Evolutionary conservation across 2,113 vertebrate genomes (phyloP).

Genomic region (Cranoglanis bouderius): DNA sequence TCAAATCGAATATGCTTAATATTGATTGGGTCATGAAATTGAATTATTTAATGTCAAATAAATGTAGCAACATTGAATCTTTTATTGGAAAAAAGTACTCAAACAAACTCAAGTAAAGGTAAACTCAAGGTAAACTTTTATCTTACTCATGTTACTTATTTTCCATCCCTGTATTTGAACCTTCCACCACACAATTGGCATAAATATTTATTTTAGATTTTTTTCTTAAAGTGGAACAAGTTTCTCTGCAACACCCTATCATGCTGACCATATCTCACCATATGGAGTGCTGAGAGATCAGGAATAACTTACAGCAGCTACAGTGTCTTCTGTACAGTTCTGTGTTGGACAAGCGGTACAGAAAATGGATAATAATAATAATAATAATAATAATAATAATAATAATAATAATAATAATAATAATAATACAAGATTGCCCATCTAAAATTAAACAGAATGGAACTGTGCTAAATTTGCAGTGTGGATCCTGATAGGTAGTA

Average conservation of each 20-base stretch:
- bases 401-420: background rate
- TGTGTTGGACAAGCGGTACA: no score
- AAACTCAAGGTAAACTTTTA: background rate
- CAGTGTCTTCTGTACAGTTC: no score
- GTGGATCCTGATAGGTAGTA: background rate
- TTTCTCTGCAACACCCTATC: background rate
- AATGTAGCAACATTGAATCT: no score
- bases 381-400: background rate
- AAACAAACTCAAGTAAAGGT: background rate
- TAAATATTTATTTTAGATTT: no score
- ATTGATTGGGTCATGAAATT: background rate
- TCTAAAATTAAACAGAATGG: background rate
- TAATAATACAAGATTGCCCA: background rate
- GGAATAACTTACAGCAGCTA: background rate
- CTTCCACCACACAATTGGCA: background rate
- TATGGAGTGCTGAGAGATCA: constrained; percentile 54
- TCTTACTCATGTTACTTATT: background rate
- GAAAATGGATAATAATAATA: no score
- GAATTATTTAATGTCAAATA: background rate
- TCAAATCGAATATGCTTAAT: background rate
- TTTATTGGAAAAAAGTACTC: no score
- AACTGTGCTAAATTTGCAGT: background rate
- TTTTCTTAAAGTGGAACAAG: no score
- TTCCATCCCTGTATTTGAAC: background rate
- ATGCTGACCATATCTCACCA: constrained; percentile 19